Percentiles rank a stretch among this genome's conserved stretches.
These are phyloP conservation scores for Sarcophilus harrisii DNA, from an alignment of 2,797 vertebrate species.

Conservation along the genomic window DNA sequence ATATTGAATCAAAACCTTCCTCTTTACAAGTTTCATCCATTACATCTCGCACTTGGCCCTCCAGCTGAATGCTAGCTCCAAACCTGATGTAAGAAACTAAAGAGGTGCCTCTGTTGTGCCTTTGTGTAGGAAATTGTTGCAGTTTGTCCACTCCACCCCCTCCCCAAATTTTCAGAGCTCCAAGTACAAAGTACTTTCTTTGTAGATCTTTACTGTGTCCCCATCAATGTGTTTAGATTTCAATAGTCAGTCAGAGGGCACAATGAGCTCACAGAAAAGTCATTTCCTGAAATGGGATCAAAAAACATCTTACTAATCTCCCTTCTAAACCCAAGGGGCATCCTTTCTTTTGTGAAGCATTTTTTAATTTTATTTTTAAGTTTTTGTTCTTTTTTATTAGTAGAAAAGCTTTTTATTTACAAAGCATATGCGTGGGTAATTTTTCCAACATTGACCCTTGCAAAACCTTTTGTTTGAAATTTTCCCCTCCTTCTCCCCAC, in stretches of 20 bases:
- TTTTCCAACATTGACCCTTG: no score
- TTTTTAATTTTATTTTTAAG: no score
- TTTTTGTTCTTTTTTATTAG: no score
- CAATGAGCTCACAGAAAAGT: neutral
- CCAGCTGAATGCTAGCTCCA: neutral
- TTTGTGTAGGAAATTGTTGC: neutral
- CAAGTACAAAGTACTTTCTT: neutral
- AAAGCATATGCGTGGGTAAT: no score
- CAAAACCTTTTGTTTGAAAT: no score
- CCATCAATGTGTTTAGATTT: neutral
- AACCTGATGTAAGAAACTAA: neutral
- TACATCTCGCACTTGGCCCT: neutral
- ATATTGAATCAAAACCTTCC: neutral
- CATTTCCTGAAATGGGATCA: neutral
- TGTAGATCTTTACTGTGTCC: neutral
- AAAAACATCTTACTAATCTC: neutral
- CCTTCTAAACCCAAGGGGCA: neutral
- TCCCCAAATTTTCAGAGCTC: neutral
- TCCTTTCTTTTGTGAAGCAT: no score
- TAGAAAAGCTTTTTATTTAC: no score
- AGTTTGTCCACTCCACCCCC: neutral
- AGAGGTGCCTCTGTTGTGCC: neutral
- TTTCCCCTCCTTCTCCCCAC: no score
- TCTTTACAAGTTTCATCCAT: neutral
- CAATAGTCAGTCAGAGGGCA: neutral